Evolutionary conservation across 2,797 vertebrate genomes (phyloP).

Genomic region (Pampus argenteus): DNA sequence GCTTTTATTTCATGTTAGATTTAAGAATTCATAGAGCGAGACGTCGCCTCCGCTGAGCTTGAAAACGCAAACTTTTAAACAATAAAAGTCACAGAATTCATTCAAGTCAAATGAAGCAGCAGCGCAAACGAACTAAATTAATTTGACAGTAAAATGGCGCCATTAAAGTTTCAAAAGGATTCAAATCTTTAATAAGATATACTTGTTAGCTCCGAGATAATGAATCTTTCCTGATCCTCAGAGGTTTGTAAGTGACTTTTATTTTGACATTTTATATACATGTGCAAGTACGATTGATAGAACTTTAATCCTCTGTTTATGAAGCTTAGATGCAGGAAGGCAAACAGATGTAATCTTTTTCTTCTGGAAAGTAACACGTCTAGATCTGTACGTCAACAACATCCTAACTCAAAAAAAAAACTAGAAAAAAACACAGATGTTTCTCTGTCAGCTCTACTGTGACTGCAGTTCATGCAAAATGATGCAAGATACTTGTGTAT

Average conservation of each 20-base stretch:
- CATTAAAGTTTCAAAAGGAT: conserved; percentile 21
- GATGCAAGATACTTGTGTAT: conserved; percentile 26
- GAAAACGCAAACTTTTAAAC: conserved; percentile 27
- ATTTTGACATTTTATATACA: not conserved
- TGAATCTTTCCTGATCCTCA: not conserved
- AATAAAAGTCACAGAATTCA: conserved; percentile 28
- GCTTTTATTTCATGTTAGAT: conserved; percentile 20
- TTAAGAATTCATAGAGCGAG: conserved; percentile 1
- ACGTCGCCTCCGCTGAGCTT: conserved; percentile 20
- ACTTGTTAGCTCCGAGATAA: conserved; percentile 7
- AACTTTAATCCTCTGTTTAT: not conserved
- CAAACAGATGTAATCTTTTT: not conserved
- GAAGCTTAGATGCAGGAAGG: not conserved
- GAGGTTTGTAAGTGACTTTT: not conserved
- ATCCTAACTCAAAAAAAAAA: no score
- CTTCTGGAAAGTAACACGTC: conserved; percentile 10
- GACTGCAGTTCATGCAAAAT: conserved; percentile 12
- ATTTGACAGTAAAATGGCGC: conserved; percentile 32
- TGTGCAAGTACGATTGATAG: not conserved
- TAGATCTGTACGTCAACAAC: conserved; percentile 2
- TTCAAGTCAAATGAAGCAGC: conserved; percentile 46
- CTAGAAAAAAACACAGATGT: no score
- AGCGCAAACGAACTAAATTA: conserved; percentile 22
- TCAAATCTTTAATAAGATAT: not conserved
- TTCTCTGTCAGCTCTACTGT: conserved; percentile 2